Evolutionary conservation across 2,888 invertebrate genomes (phyloP), one percentile per base, ranked within the genome.

Genomic region (Xanthorhoe designata): DNA sequence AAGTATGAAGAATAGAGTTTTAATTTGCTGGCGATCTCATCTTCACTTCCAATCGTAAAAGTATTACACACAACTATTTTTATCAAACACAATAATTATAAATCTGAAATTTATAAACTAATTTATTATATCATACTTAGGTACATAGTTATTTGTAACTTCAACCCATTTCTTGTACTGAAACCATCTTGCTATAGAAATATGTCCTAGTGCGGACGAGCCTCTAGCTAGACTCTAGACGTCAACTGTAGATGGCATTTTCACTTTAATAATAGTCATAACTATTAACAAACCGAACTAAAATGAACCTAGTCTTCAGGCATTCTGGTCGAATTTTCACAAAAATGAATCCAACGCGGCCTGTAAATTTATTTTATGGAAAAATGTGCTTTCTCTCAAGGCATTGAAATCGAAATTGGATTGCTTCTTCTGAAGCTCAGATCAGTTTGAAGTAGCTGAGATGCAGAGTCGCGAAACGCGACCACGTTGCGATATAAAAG

Each of bases 401-500:
- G 75, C 45, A 63, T 68, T 84, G 82, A 73, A 72, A 79, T 75
- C 72, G 69, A 75, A 68, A 81, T 76, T 81, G 49, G 72, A 47
- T 76, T 78, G 69, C 51, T 32, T 57, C 32, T 17, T 51, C 63
- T 19, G 45, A 51, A 60, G 65, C 66, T 76, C 73, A 75, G 78
- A 79, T 81, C 78, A 79, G 80, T 81, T 82, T 74, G 81, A 82
- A 84, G 83, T 74, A 68, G 80, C 79, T 67, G 79, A 87, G 89
- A 88, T 84, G 88, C 90, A 87, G 85, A 89, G 89, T 92, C 92
- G 92, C 92, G 91, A 92, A 92, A 91, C 90, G 85, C 87, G 78
- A 90, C 83, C 91, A 92, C 91, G 92, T 92, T 91, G 92, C 84
- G 82, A 90, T 92, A 92, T 92, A 92, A 92, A 92, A 92, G 92